These are phyloP conservation scores for Lanistes nyassanus DNA, from an alignment of 1,140 invertebrate genomes.

Conservation along the genomic window DNA sequence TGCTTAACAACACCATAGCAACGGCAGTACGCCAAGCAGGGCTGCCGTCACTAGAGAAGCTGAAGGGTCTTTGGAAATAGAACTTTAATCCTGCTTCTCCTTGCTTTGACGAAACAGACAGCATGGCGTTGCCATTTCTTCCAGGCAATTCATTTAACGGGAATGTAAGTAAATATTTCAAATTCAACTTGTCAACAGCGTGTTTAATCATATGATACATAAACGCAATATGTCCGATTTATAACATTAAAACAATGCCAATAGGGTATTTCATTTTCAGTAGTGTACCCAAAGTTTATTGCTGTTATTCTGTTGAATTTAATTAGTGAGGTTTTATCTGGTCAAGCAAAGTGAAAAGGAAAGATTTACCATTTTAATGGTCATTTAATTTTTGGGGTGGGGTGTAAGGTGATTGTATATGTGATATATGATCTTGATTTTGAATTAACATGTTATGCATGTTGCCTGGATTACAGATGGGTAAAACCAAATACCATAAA, in stretches of 20 bases:
- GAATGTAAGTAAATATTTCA: slow-evolving; percentile 49
- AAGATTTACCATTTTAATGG: no score
- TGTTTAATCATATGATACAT: neutral
- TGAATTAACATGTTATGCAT: no score
- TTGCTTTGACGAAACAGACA: slow-evolving; percentile 11
- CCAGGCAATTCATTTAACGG: slow-evolving; percentile 61
- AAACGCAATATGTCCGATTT: no score
- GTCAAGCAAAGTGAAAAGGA: no score
- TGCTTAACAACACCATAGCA: slow-evolving; percentile 28
- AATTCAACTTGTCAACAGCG: neutral
- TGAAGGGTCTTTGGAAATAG: neutral
- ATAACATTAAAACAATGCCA: no score
- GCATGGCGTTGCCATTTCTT: slow-evolving; percentile 62
- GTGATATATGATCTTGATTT: no score
- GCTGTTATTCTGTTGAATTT: no score
- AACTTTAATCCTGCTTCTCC: neutral
- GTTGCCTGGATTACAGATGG: slow-evolving; percentile 60
- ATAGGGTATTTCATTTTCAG: no score
- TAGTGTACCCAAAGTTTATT: no score
- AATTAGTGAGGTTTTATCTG: no score
- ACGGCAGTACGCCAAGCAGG: slow-evolving; percentile 27
- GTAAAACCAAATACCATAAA: slow-evolving; percentile 66
- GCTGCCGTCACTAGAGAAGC: slow-evolving; percentile 2
- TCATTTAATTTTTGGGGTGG: no score
- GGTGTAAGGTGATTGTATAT: no score